phyloP scores from a whole-genome alignment of 2,797 vertebrate species.

The Fratercula arctica region DNA sequence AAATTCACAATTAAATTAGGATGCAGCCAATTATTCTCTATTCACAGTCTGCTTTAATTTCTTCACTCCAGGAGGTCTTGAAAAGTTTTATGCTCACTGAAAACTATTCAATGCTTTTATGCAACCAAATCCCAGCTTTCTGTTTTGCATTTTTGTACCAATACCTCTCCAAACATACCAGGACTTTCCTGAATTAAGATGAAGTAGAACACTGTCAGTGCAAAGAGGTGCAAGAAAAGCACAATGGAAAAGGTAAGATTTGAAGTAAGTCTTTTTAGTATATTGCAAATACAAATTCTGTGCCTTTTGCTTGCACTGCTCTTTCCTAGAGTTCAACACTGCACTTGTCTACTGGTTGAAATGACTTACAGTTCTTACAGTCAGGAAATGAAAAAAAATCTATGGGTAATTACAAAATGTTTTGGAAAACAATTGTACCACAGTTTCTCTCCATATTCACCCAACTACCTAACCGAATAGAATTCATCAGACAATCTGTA shows the following conservation, averaged over 20 bases:
- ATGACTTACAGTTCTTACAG: background rate
- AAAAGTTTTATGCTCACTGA: background rate
- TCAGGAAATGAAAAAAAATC: background rate
- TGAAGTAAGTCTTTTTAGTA: background rate
- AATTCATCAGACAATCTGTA: background rate
- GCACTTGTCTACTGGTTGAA: background rate
- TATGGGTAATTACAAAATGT: background rate
- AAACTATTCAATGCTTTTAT: background rate
- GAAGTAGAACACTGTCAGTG: background rate
- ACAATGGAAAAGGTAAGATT: background rate
- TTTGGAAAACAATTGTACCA: background rate
- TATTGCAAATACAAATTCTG: background rate
- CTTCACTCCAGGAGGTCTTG: background rate
- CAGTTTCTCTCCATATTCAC: background rate
- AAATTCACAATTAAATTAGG: conserved; percentile 1
- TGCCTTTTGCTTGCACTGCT: background rate
- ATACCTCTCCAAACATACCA: background rate
- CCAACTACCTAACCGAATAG: background rate
- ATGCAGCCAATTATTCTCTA: background rate
- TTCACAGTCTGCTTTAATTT: background rate
- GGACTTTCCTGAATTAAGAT: background rate
- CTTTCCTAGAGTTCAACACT: background rate
- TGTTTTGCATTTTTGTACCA: background rate
- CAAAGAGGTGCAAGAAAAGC: background rate
- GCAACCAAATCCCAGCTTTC: background rate